Percentiles rank a stretch among this genome's conserved stretches.
phyloP scores from a whole-genome alignment of 2,888 invertebrate species.

The Machimus atricapillus region DNA sequence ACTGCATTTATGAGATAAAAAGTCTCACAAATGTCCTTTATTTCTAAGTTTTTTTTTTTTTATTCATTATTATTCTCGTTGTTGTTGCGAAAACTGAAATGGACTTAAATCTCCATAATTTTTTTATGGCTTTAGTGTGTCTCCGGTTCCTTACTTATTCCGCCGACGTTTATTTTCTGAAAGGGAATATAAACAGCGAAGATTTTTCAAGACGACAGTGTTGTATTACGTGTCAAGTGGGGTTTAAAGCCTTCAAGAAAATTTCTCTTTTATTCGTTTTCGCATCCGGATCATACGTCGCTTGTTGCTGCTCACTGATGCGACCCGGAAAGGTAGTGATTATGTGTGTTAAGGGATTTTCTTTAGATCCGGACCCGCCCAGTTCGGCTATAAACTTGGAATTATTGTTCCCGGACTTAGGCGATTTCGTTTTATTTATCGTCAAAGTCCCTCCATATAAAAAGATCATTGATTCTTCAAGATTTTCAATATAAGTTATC shows the following conservation, averaged over 20 bases:
- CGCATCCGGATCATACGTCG: conserved; percentile 13
- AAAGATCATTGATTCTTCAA: neutral
- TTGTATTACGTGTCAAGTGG: conserved; percentile 38
- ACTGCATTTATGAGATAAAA: conserved; percentile 9
- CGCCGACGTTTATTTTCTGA: neutral
- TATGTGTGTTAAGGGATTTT: neutral
- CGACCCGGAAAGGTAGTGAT: neutral
- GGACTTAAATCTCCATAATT: conserved; percentile 30
- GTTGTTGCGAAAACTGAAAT: conserved; percentile 21
- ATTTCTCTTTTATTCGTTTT: neutral
- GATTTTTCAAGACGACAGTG: conserved; percentile 40
- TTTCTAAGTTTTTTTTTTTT: neutral
- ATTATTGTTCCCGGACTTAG: neutral
- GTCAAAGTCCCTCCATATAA: neutral
- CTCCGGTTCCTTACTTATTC: conserved; percentile 13
- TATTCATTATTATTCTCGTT: neutral
- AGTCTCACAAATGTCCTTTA: neutral
- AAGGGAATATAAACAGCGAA: conserved; percentile 37
- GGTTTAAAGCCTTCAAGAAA: conserved; percentile 23
- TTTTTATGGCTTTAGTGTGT: conserved; percentile 10
- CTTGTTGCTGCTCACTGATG: conserved; percentile 33
- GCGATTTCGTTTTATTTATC: neutral
- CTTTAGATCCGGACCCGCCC: neutral
- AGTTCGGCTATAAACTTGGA: neutral
- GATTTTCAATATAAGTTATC: neutral